Base-by-base conservation (phyloP, 2,113 vertebrate species). In the Dicrurus megarhynchus region DNA sequence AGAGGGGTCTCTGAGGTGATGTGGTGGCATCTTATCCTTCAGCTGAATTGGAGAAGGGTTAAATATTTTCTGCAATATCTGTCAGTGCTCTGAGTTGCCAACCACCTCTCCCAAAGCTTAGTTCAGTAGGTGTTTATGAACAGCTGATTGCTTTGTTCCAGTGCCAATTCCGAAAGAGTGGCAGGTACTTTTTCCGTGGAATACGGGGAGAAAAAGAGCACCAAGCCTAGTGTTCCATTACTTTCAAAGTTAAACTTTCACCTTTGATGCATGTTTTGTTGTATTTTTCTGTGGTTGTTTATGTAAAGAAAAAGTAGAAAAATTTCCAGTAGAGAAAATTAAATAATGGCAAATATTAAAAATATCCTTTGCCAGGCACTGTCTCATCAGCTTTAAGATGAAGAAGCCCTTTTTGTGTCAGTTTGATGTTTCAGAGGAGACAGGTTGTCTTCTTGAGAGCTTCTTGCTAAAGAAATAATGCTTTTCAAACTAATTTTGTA, bases 131-230 rank as follows among this genome's bases (percentile, higher is more conserved):
- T 52, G 22, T 60, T 84, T 82, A n/a, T 26, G 56, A 49, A 28
- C 35, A 37, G 35, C 26, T 76, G 61, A 24, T 6, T 64, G 44
- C 3, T 74, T 37, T 59, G 35, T 39, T 59, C 27, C 42, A 56
- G 15, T 23, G 50, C 30, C 46, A 86, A 49, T 30, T 78, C 37
- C 55, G 35, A 59, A 64, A 42, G 28, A 73, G n/a, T 16, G 4
- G 55, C 52, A 90, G 23, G 10, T 5, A 16, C 39, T 88, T 78
- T 75, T 63, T 55, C 60, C 73, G 13, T 18, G 28, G 26, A 6
- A n/a, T 6, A 5, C 6, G 23, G 21, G 3, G 11, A 6, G 3
- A 0, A 5, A 33, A 26, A 24, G 30, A 39, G 24, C 11, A 76
- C 8, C 63, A 47, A 82, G 17, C 26, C 27, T 50, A 24, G 32